Base-by-base conservation (phyloP, 2,113 vertebrate genomes). In the Amphiprion ocellaris region DNA sequence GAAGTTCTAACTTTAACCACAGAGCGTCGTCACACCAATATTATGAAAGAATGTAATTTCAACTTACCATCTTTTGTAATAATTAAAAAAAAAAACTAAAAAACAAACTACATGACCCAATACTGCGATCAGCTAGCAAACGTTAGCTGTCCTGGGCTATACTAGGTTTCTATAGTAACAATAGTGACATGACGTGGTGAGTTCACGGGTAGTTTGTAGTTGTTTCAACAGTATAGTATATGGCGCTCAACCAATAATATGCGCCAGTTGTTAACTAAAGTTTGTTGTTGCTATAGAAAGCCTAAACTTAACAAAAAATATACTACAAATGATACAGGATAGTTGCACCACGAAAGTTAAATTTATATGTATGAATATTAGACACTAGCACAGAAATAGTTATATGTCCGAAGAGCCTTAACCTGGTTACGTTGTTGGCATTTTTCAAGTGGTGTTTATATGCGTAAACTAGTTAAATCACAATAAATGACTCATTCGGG, bases 121-220 rank as follows among this genome's bases (percentile, higher is more conserved):
- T 2, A 5, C 11, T 30, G 33, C 37, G 33, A 16, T 28, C 12
- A 21, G 5, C 5, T 56, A 52, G 50, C 28, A 50, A 26, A 21
- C n/a, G 3, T 84, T 63, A 77, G 49, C 79, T 66, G 1, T 17
- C 12, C 11, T 21, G 10, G 17, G 59, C 7, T 39, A 5, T 15
- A 24, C 21, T 49, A 41, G 11, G 90, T 93, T 89, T 75, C 87
- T 87, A 92, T 92, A 82, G 92, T 44, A 87, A 93, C 88, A 37
- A 37, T 9, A 5, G 37, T 21, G 65, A 52, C 69, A 70, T 69
- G 17, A 5, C 0, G 16, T 21, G 89, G 41, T 59, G 88, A 85
- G 49, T 90, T 93, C 84, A 89, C 0, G 46, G 15, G 14, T 12
- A 12, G 5, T 19, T 10, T 44, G 24, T 50, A 15, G 12, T 44